phyloP scores from a whole-genome alignment of 2,113 vertebrate species.

The Panthera leo region DNA sequence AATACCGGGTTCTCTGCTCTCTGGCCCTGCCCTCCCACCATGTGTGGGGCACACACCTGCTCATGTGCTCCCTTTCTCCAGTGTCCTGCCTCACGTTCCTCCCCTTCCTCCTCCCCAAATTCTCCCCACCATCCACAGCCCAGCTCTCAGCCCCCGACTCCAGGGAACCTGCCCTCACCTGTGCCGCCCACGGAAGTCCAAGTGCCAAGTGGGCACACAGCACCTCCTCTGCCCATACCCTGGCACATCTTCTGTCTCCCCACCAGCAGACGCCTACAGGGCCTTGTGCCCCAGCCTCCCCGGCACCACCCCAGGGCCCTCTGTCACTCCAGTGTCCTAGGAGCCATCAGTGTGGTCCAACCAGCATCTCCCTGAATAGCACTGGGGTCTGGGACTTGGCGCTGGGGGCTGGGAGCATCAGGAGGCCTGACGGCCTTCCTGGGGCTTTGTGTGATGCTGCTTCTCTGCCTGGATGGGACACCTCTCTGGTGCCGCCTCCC shows the following conservation, averaged over 20 bases:
- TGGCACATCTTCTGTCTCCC: neutral
- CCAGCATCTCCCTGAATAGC: neutral
- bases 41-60: rapidly evolving
- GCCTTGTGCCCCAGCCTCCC: neutral
- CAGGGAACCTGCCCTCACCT: neutral
- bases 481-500: neutral
- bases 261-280: rapidly evolving
- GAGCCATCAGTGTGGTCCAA: neutral
- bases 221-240: neutral
- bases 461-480: neutral
- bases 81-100: neutral
- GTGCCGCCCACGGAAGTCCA: neutral
- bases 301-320: neutral
- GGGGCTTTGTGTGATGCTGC: neutral
- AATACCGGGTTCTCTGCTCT: neutral
- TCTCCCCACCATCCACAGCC: neutral
- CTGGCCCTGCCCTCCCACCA: neutral
- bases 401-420: neutral
- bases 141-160: neutral
- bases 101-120: neutral
- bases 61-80: neutral
- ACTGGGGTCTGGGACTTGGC: neutral
- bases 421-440: neutral
- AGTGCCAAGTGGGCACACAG: neutral
- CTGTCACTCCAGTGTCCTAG: neutral